A percentile compares a stretch with the other conserved stretches of the same genome.
Evolutionary conservation across 2,113 vertebrate species (phyloP).

Genomic region (Neotragus pygmaeus): DNA sequence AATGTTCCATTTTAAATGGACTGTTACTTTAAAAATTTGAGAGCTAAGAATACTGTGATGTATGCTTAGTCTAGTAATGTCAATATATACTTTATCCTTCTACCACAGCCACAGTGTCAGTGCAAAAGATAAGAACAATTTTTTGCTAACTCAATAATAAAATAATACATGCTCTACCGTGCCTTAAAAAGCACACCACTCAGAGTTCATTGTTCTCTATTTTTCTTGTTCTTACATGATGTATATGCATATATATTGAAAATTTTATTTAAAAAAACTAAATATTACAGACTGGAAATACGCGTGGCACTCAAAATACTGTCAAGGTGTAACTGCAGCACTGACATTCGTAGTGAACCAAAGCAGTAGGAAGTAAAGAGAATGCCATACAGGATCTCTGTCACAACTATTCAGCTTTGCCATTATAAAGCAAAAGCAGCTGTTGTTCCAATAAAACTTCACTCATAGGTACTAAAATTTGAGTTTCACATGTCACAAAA

Average conservation of each 20-base stretch:
- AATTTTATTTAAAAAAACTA: neutral
- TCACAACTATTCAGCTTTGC: neutral
- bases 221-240: slow-evolving; percentile 25
- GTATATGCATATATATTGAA: neutral
- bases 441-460: neutral
- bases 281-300: slow-evolving; percentile 11
- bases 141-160: slow-evolving; percentile 37
- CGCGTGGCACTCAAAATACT: neutral
- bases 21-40: slow-evolving; percentile 10
- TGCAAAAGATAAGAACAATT: slow-evolving; percentile 6
- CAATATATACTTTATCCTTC: neutral
- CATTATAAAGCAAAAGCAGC: neutral
- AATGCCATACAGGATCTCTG: neutral
- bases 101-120: neutral
- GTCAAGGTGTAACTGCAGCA: neutral
- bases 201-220: slow-evolving; percentile 4
- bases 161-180: neutral
- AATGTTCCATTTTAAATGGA: slow-evolving; percentile 20
- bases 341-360: neutral
- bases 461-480: slow-evolving; percentile 1
- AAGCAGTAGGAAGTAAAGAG: neutral
- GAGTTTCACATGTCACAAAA: neutral
- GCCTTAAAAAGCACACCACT: neutral
- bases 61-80: neutral
- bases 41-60: neutral